Evolutionary conservation across 2,797 vertebrate species (phyloP), one percentile per base, ranked within the genome.

Genomic region (Lithobates pipiens): DNA sequence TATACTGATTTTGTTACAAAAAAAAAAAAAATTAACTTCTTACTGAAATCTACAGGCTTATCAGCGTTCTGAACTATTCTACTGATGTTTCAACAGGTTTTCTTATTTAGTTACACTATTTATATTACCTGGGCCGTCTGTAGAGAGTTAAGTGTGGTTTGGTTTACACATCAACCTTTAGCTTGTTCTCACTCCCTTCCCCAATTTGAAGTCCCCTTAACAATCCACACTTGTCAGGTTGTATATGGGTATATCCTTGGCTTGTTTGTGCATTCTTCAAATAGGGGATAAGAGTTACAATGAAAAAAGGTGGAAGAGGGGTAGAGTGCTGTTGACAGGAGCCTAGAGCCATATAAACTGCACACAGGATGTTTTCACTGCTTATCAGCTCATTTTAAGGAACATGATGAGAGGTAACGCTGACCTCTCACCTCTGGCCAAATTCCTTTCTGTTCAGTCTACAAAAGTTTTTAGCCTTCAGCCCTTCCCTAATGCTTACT

Each of bases 351-450:
- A 90, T 92, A 88, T 93, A 92, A 90, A 91, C 89, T 88, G 92
- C 92, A 95, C 95, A 96, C 96, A 96, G 96, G 96, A 97, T 96
- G 95, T 96, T 96, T 96, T 95, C 91, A 93, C 92, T 21, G 84
- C 96, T 97, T 97, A 97, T 97, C 96, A 95, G 94, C 90, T 95
- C 93, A 94, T 93, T 95, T 87, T 94, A 94, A 95, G 94, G 95
- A 94, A 96, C 95, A 95, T 94, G 95, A 94, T 96, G 95, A 94
- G 93, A 96, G 95, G 95, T 93, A 93, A 94, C 92, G 91, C 91
- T 94, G 94, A 97, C 95, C 95, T 95, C 91, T 96, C 95, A 96
- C 95, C 94, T 83, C 90, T 88, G 90, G 89, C 89, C 90, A 88
- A 89, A 92, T 91, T 90, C 89, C 90, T 91, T 90, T 90, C 85